phyloP scores from a whole-genome alignment of 1,140 invertebrate species.

The Belonocnema kinseyi region DNA sequence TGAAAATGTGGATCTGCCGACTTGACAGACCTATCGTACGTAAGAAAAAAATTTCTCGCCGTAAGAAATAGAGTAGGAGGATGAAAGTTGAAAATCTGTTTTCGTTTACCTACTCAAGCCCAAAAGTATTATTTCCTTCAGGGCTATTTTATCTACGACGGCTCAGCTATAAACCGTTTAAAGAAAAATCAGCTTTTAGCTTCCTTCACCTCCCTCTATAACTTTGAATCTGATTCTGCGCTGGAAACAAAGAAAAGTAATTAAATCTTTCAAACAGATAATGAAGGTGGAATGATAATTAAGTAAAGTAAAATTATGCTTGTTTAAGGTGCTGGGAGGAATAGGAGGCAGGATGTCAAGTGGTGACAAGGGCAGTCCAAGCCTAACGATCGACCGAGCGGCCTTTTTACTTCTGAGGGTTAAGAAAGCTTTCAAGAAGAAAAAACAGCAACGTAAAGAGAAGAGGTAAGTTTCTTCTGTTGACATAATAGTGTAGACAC shows the following conservation, averaged over 20 bases:
- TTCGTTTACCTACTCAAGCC: no score
- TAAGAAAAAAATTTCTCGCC: no score
- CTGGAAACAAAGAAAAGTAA: not conserved
- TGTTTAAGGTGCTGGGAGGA: constrained; percentile 61
- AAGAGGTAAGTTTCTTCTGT: constrained; percentile 77
- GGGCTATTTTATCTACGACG: no score
- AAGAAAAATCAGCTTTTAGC: no score
- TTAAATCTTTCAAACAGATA: not conserved
- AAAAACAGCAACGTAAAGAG: constrained; percentile 89
- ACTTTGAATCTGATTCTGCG: no score
- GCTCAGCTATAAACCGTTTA: no score
- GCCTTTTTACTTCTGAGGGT: constrained; percentile 91
- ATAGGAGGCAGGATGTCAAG: constrained; percentile 71
- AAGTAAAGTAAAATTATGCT: not conserved
- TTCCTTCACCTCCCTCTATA: no score
- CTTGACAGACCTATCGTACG: no score
- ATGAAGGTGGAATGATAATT: constrained; percentile 6
- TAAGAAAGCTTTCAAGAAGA: constrained; percentile 93
- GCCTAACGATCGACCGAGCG: constrained; percentile 88
- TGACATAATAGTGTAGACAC: not conserved
- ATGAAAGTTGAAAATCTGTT: no score
- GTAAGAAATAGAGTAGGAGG: no score
- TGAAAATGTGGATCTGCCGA: no score
- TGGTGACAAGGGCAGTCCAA: constrained; percentile 70
- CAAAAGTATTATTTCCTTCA: no score